Conservation (phyloP, 2,797 vertebrate species). For the Graptemys geographica region DNA sequence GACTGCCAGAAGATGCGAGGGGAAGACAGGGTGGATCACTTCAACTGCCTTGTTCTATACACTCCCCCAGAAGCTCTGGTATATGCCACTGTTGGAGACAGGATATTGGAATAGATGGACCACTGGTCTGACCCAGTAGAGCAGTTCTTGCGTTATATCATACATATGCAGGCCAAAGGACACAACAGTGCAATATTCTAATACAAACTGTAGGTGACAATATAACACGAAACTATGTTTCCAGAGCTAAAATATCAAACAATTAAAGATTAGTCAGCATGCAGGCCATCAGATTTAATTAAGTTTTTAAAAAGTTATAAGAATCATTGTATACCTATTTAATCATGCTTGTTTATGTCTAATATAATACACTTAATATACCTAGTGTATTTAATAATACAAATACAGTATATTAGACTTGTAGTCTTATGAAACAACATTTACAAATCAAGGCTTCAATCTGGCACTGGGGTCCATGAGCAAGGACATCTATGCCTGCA, state of each 20-base stretch:
- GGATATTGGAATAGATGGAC: not conserved
- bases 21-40: not conserved
- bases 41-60: not conserved
- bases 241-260: not conserved
- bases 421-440: not conserved
- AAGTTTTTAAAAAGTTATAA: not conserved
- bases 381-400: not conserved
- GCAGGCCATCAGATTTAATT: not conserved
- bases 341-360: not conserved
- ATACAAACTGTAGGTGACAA: not conserved
- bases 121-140: not conserved
- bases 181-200: not conserved
- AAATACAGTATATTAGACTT: not conserved
- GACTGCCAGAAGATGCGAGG: not conserved
- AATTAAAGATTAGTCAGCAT: not conserved
- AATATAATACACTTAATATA: not conserved
- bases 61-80: not conserved
- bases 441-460: not conserved
- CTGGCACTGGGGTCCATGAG: accelerated
- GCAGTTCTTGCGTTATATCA: not conserved
- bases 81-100: not conserved
- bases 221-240: not conserved
- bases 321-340: not conserved
- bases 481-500: not conserved
- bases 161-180: too few relatives aligned